Conservation (phyloP, 2,113 vertebrate genomes). For the Hemichromis elongatus region DNA sequence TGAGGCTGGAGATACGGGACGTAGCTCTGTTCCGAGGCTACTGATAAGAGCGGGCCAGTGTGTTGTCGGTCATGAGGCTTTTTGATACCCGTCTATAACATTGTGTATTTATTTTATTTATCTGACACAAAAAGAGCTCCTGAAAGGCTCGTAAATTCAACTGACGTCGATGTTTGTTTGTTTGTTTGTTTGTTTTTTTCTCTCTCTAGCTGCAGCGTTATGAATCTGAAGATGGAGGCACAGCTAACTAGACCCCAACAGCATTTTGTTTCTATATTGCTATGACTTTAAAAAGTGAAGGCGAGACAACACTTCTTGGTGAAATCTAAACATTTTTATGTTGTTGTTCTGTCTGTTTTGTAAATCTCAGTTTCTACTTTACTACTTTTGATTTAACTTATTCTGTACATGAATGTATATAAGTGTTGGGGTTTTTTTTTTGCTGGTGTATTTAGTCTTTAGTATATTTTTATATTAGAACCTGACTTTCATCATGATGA, state of each 20-base stretch:
- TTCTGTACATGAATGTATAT: constrained; percentile 30
- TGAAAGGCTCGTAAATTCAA: not conserved
- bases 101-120: not conserved
- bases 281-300: not conserved
- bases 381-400: constrained; percentile 43
- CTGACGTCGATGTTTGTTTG: not conserved
- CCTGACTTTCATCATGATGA: not conserved
- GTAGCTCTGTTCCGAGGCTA: not conserved
- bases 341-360: not conserved
- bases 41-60: not conserved
- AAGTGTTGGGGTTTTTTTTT: not conserved
- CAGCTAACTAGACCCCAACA: constrained; percentile 71
- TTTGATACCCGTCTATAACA: not conserved
- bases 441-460: not conserved
- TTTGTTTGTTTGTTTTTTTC: not conserved
- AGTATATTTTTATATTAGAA: not conserved
- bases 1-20: not conserved
- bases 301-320: not conserved
- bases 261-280: constrained; percentile 6
- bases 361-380: not conserved
- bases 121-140: not conserved
- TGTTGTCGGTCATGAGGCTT: not conserved
- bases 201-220: constrained; percentile 79
- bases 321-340: not conserved
- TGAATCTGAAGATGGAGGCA: constrained; percentile 81